Evolutionary conservation across 2,113 vertebrate genomes (phyloP).

Genomic region (Corvus moneduloides): DNA sequence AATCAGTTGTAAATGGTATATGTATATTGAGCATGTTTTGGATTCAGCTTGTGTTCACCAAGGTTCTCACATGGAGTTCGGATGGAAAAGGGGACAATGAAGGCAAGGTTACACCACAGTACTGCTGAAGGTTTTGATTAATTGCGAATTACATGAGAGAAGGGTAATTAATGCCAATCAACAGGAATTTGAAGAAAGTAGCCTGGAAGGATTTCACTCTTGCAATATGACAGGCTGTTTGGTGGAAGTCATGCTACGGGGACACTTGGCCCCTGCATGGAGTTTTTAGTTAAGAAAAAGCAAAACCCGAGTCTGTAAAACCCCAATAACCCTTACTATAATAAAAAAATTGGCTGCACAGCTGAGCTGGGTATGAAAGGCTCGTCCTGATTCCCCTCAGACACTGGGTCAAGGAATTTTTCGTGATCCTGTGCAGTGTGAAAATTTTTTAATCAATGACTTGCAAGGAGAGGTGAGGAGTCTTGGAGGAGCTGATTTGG

Average conservation of each 20-base stretch:
- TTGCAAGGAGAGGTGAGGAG: neutral
- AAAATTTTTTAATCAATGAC: neutral
- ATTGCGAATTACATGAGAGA: neutral
- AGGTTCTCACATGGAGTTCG: neutral
- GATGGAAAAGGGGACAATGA: rapidly evolving
- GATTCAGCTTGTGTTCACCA: neutral
- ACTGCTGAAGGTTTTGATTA: neutral
- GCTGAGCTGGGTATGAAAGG: neutral
- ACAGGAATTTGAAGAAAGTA: neutral
- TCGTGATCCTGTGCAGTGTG: rapidly evolving
- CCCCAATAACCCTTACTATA: neutral
- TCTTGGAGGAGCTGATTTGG: rapidly evolving
- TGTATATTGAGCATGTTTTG: neutral
- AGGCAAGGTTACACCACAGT: neutral
- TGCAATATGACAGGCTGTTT: neutral
- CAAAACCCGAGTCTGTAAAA: rapidly evolving
- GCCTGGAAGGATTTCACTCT: neutral
- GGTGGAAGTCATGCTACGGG: rapidly evolving
- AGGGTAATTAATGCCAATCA: conserved; percentile 1
- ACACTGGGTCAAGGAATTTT: neutral
- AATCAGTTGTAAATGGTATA: neutral
- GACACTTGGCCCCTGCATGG: neutral
- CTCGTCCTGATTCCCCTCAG: neutral
- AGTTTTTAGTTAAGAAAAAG: neutral
- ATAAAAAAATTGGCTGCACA: rapidly evolving